These are phyloP conservation scores for Eremophila alpestris DNA, from an alignment of 2,797 vertebrate species.

Conservation along the genomic window DNA sequence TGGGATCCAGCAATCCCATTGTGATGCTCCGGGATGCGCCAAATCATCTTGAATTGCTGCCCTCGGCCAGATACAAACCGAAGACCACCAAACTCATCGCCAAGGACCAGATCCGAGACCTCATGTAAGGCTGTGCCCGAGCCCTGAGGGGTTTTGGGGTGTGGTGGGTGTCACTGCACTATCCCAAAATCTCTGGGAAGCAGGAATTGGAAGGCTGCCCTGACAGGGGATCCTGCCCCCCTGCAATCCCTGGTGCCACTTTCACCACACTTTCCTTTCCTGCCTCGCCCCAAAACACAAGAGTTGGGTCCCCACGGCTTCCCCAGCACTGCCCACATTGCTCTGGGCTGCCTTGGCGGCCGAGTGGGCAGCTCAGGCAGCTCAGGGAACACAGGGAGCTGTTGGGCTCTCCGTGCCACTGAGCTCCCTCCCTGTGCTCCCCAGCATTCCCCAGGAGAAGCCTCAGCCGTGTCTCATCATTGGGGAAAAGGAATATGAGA, in stretches of 20 bases:
- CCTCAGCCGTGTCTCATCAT: conserved; percentile 80
- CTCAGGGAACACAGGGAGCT: neutral
- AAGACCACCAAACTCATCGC: conserved; percentile 71
- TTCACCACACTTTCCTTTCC: neutral
- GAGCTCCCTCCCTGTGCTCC: neutral
- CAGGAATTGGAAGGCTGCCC: neutral
- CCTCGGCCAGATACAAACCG: too few species aligned
- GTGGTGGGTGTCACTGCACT: neutral
- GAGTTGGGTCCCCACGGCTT: neutral
- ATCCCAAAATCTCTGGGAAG: accelerated
- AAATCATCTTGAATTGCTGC: too few species aligned
- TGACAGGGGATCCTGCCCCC: neutral
- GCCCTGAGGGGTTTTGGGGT: neutral
- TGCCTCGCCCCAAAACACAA: neutral
- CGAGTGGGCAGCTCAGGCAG: too few species aligned
- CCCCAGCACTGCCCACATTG: neutral
- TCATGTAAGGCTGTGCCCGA: conserved; percentile 73
- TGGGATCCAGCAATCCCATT: too few species aligned
- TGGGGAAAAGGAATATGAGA: conserved; percentile 72
- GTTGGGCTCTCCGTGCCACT: accelerated
- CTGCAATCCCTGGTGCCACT: neutral
- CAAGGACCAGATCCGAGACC: conserved; percentile 83
- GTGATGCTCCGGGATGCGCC: too few species aligned
- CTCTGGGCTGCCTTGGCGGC: neutral
- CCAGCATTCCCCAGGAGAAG: conserved; percentile 81